Evolutionary conservation across 2,888 invertebrate species (phyloP), one percentile per base, ranked within the genome.

Genomic region (Euclidia mi): DNA sequence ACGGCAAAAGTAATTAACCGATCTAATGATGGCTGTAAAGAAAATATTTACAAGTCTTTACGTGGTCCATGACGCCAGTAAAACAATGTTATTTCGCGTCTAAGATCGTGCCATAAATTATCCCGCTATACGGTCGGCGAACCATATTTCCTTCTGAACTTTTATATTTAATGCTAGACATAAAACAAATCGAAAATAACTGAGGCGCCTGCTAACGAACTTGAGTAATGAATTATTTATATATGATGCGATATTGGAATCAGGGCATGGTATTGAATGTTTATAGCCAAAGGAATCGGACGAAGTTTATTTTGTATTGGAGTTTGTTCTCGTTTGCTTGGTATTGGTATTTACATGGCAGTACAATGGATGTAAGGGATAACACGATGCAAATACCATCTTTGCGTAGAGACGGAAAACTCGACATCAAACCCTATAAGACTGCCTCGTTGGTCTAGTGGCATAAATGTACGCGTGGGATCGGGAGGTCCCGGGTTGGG

Each of bases 171-270:
- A 60, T 57, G 34, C 15, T 47, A 53, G 20, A 58, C 48, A 32
- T 31, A 20, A 18, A 42, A 11, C 57, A 45, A 62, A 47, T 49
- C 48, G 44, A 56, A 61, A 73, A 72, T 72, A 61, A 56, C 46
- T 37, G 28, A 45, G 58, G 50, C 53, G 70, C 46, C 49, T 12
- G 12, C 29, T 55, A 50, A 40, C 61, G 48, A 60, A 56, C 51
- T 58, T 18, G 28, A 35, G 18, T 17, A 29, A 43, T 40, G 37
- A 49, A 55, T 53, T 55, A 55, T 55, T 42, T 47, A 43, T 47
- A 38, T 48, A 14, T 1, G 2, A 25, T 35, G 14, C 14, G 34
- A 34, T 35, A 52, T 44, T 40, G 45, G 31, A 46, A 46, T 43
- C 42, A 47, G 55, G 42, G 40, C 43, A 37, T 32, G 31, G 41